phyloP scores from a whole-genome alignment of 2,888 invertebrate species.

The Syritta pipiens region DNA sequence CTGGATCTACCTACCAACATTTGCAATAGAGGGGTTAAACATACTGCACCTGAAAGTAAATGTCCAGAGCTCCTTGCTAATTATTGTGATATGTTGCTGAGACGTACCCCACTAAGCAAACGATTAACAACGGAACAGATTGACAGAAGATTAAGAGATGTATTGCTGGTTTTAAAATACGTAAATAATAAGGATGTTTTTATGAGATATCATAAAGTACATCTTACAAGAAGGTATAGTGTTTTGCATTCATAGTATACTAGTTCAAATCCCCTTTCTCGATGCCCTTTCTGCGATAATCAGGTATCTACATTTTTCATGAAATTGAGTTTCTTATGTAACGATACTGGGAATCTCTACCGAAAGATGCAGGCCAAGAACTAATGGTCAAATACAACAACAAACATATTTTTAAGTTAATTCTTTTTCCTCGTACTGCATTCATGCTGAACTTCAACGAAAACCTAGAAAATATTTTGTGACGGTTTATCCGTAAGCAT shows the following conservation, averaged over 20 bases:
- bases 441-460: no score
- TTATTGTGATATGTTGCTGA: constrained; percentile 99
- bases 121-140: constrained; percentile 98
- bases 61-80: constrained; percentile 99
- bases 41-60: constrained; percentile 94
- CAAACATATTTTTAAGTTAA: no score
- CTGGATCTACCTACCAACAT: constrained; percentile 84
- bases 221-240: constrained; percentile 88
- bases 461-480: no score
- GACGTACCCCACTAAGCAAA: constrained; percentile 97
- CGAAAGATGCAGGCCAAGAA: no score
- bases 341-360: no score
- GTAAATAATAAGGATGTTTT: constrained; percentile 99
- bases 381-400: no score
- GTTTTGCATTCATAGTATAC: neutral
- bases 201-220: constrained; percentile 99
- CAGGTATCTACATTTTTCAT: neutral
- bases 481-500: no score
- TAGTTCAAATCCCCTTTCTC: no score
- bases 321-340: no score
- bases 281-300: no score
- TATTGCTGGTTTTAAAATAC: constrained; percentile 97
- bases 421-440: no score
- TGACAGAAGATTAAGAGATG: constrained; percentile 94
- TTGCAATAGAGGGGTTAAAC: constrained; percentile 83